These are phyloP conservation scores for Conops quadrifasciatus DNA, from an alignment of 2,888 invertebrate genomes.

Conservation along the genomic window DNA sequence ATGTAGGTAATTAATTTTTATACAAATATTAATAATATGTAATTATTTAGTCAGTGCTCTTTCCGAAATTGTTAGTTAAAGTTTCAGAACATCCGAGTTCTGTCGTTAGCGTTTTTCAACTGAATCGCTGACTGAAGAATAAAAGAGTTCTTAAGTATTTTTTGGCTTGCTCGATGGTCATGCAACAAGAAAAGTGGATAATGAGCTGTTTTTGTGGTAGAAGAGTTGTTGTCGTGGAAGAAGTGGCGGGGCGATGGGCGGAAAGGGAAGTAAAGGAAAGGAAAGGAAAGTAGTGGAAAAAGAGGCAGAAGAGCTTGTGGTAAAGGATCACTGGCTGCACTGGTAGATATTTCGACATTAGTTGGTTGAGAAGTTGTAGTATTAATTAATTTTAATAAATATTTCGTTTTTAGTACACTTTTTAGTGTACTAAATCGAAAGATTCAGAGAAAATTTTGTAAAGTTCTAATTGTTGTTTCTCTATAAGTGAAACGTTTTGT, in stretches of 20 bases:
- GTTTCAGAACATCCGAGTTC: conserved; percentile 13
- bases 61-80: neutral
- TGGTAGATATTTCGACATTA: no score
- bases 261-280: neutral
- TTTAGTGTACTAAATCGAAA: no score
- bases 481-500: no score
- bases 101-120: conserved; percentile 4
- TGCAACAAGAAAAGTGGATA: conserved; percentile 16
- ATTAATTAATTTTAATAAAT: no score
- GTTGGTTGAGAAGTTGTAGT: no score
- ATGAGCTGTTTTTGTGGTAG: conserved; percentile 3
- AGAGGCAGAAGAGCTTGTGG: neutral
- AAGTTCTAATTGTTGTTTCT: no score
- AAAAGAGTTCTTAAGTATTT: conserved; percentile 1
- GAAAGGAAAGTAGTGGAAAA: neutral
- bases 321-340: no score
- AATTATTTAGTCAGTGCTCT: no score
- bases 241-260: neutral
- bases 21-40: neutral
- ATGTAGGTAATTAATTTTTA: neutral
- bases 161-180: conserved; percentile 8
- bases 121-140: conserved; percentile 5
- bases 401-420: no score
- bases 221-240: neutral
- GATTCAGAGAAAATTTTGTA: no score